Conservation (phyloP, 2,888 invertebrate genomes). For the Sycophila texana region DNA sequence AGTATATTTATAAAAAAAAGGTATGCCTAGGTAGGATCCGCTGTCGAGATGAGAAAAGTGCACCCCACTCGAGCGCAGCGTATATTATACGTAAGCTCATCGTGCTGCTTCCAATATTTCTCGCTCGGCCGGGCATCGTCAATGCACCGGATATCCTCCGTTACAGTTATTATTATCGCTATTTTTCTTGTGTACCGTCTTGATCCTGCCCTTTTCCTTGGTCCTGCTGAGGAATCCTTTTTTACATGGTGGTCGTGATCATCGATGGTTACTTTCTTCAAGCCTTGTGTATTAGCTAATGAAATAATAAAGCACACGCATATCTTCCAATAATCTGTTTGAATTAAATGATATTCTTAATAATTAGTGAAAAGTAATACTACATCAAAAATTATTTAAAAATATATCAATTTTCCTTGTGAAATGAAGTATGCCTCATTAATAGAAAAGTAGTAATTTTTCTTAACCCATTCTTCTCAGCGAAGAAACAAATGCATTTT, state of each 20-base stretch:
- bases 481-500: no score
- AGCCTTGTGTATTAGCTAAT: no score
- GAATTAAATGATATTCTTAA: no score
- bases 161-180: conserved; percentile 57
- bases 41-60: conserved; percentile 27
- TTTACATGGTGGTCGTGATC: no score
- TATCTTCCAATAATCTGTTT: neutral
- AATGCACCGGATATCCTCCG: conserved; percentile 63
- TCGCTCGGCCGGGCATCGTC: conserved; percentile 65
- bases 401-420: no score
- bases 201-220: neutral
- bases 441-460: no score
- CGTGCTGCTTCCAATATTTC: conserved; percentile 63
- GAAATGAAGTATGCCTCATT: no score
- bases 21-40: conserved; percentile 28
- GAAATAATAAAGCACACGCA: no score
- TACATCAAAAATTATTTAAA: no score
- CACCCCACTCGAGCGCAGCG: conserved; percentile 39
- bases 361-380: no score
- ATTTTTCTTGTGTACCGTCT: conserved; percentile 38
- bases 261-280: no score
- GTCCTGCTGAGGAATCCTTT: neutral
- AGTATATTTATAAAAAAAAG: conserved; percentile 45
- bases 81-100: conserved; percentile 24
- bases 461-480: no score